Evolutionary conservation across 2,113 vertebrate species (phyloP).

Genomic region (Oreocharis arfaki): DNA sequence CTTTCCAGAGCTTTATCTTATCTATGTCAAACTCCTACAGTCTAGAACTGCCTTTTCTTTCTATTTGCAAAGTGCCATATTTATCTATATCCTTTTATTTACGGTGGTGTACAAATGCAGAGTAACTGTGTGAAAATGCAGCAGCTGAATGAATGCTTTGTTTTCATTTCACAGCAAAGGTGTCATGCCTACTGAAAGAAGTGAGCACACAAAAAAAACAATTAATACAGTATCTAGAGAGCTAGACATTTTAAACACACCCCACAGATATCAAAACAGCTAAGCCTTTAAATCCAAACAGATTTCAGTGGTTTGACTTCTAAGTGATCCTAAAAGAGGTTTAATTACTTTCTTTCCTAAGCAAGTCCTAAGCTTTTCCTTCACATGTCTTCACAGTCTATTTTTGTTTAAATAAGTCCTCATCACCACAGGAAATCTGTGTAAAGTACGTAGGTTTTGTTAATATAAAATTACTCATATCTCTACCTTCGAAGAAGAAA

Average conservation of each 20-base stretch:
- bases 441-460: background rate
- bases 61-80: background rate
- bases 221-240: background rate
- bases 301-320: background rate
- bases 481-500: background rate
- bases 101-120: background rate
- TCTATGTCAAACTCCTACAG: background rate
- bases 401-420: background rate
- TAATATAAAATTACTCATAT: background rate
- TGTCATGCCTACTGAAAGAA: background rate
- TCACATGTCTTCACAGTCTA: background rate
- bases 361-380: background rate
- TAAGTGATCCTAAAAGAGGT: slow-evolving; percentile 5
- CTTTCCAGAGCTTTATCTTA: background rate
- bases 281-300: slow-evolving; percentile 6
- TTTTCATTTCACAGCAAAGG: background rate
- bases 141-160: background rate
- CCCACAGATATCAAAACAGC: background rate
- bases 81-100: background rate
- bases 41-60: background rate
- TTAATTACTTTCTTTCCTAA: slow-evolving; percentile 11
- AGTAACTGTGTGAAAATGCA: background rate
- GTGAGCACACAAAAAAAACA: background rate
- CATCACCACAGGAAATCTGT: background rate
- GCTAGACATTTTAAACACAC: background rate